Percentiles rank a stretch among this genome's conserved stretches.
phyloP scores from a whole-genome alignment of 64 coral and sea anemone species.

The Stichodactyla mertensii region DNA sequence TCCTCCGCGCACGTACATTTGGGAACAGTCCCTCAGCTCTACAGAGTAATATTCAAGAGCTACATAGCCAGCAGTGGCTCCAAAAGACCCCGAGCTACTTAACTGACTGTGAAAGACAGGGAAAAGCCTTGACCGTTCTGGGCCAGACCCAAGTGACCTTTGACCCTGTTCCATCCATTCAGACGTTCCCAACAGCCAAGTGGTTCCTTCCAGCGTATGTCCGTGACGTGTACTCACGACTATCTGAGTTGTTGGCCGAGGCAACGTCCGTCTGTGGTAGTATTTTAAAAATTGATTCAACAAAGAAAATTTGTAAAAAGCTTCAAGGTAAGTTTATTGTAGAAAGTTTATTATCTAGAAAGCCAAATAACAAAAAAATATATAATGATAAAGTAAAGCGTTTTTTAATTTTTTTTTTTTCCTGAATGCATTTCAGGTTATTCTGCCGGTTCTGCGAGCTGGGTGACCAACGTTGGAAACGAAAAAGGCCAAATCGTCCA shows the following conservation, averaged over 20 bases:
- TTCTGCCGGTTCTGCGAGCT: slow-evolving; percentile 32
- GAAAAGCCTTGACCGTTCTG: not conserved
- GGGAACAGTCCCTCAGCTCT: slow-evolving; percentile 3
- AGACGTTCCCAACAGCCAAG: not conserved
- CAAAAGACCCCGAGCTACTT: not conserved
- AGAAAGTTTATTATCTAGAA: too few relatives aligned
- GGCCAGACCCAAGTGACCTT: not conserved
- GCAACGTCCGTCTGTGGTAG: slow-evolving; percentile 28
- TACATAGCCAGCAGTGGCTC: slow-evolving; percentile 21
- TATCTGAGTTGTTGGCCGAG: slow-evolving; percentile 12
- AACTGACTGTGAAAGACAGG: slow-evolving; percentile 1
- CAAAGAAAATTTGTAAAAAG: slow-evolving; percentile 27
- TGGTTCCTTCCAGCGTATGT: slow-evolving; percentile 43
- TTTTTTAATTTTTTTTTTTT: too few relatives aligned
- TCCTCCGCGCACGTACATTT: slow-evolving; percentile 21
- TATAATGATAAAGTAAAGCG: too few relatives aligned
- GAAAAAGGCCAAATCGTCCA: slow-evolving; percentile 31
- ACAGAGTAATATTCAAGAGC: slow-evolving; percentile 24
- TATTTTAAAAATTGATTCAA: slow-evolving; percentile 33
- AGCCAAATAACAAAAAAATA: too few relatives aligned
- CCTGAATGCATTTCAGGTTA: slow-evolving; percentile 5
- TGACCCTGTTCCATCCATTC: slow-evolving; percentile 18
- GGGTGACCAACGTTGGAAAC: slow-evolving; percentile 64
- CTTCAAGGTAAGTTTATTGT: too few relatives aligned
- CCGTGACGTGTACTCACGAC: not conserved